A percentile compares a stretch with the other conserved stretches of the same genome.
Evolutionary conservation across 1,140 invertebrate genomes (phyloP).

Genomic region (Pararge aegeria): DNA sequence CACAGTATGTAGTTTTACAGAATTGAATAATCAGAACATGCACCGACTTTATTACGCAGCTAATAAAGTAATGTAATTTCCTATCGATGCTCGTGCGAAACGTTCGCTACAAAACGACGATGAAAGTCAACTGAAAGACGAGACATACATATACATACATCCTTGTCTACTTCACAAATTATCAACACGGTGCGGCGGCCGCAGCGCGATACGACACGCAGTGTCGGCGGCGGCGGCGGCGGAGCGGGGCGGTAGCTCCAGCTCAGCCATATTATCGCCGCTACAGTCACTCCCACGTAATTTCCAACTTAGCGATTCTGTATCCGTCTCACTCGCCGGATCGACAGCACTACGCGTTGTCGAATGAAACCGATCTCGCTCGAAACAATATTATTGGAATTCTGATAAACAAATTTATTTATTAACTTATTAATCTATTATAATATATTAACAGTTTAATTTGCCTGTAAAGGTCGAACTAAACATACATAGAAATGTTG

Average conservation of each 20-base stretch:
- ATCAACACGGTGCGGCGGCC: conserved; percentile 64
- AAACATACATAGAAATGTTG: not conserved
- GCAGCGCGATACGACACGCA: conserved; percentile 58
- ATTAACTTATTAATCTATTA: conserved; percentile 20
- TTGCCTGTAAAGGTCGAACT: conserved; percentile 1
- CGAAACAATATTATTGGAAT: conserved; percentile 51
- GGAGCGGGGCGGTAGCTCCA: conserved; percentile 41
- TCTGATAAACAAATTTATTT: conserved; percentile 36
- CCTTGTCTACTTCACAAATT: conserved; percentile 74
- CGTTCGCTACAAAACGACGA: conserved; percentile 76
- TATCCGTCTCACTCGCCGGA: conserved; percentile 58
- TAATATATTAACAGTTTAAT: conserved; percentile 12
- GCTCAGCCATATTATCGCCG: conserved; percentile 51
- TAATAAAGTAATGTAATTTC: conserved; percentile 69
- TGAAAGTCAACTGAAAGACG: conserved; percentile 79
- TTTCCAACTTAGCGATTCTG: conserved; percentile 44
- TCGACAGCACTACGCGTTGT: conserved; percentile 47
- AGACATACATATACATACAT: conserved; percentile 75
- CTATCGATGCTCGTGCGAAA: conserved; percentile 72
- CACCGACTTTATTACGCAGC: conserved; percentile 70
- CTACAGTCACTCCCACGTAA: conserved; percentile 60
- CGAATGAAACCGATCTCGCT: conserved; percentile 47
- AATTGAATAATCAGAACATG: conserved; percentile 42
- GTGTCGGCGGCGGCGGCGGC: conserved; percentile 39
- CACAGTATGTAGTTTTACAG: conserved; percentile 29